Base-by-base conservation (phyloP, 2,113 vertebrate species). In the Colinus virginianus region DNA sequence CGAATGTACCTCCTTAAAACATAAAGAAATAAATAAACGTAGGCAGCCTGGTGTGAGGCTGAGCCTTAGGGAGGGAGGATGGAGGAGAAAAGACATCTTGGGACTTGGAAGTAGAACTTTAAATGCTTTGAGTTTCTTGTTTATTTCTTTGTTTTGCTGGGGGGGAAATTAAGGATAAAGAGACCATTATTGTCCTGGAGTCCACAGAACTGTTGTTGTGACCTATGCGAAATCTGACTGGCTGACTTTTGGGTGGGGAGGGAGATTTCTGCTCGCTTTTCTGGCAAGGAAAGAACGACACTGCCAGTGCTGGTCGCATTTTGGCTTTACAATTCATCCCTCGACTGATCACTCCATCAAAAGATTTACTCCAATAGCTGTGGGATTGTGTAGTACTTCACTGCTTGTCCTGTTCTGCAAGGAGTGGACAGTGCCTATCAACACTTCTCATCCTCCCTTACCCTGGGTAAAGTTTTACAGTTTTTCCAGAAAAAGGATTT, bases 301-400 rank as follows among this genome's bases (percentile, higher is more conserved):
- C 16, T 69, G 91, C 46, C 45, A 62, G 63, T 55, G 75, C 83
- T 93, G 85, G 25, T 36, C 75, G 68, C 42, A 45, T 75, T 93
- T 93, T 80, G 79, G 90, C 79, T 56, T 87, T 81, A 43, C 71
- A 87, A 83, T 68, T 75, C 13, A 0, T 74, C 93, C 63, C 90
- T 78, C 88, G 56, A 78, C 0, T 80, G 85, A 90, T 89, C 69
- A 34, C 77, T 90, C 84, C 74, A 71, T 63, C 66, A 64, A 26
- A 43, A 84, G 70, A 74, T 87, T 87, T 71, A 71, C 87, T 72
- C 80, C 80, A 49, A 43, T 7, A 30, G 67, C 45, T 68, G 49
- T 26, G 26, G 46, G 75, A 67, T 46, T 84, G 77, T 66, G 2
- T 19, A 58, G 63, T 87, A 56, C 40, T 88, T 38, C 36, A 25